phyloP scores from a whole-genome alignment of 2,797 vertebrate genomes.

The Microctenopoma steveboyesi region DNA sequence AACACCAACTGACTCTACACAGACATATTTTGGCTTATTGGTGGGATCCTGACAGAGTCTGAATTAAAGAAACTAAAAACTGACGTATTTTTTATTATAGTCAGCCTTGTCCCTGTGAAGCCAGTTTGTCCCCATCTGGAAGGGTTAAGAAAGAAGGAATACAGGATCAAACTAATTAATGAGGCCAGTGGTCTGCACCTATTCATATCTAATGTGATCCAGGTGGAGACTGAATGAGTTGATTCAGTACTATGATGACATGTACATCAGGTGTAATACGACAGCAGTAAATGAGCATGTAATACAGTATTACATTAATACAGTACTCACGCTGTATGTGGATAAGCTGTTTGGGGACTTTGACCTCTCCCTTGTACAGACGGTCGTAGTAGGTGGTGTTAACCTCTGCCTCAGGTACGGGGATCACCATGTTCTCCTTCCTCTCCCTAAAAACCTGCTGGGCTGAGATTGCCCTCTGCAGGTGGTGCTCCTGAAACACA shows the following conservation, averaged over 20 bases:
- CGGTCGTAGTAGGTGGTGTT: conserved; percentile 94
- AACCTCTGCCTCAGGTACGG: conserved; percentile 92
- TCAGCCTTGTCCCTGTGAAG: no score
- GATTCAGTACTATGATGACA: not conserved
- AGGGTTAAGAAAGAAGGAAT: no score
- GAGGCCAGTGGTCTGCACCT: not conserved
- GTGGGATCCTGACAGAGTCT: no score
- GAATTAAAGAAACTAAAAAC: no score
- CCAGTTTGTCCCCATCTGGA: no score
- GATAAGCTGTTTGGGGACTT: conserved; percentile 94
- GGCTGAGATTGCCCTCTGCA: conserved; percentile 94
- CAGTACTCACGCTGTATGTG: conserved; percentile 92
- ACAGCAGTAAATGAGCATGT: no score
- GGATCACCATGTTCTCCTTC: conserved; percentile 96
- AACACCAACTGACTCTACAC: no score
- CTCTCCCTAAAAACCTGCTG: conserved; percentile 95
- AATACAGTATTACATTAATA: not conserved
- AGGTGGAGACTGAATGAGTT: not conserved
- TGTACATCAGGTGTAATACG: not conserved
- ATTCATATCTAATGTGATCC: not conserved
- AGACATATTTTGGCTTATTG: no score
- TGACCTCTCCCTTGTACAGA: conserved; percentile 92
- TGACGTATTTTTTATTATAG: no score
- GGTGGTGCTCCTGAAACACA: conserved; percentile 90
- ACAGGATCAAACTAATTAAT: no score